phyloP scores from a whole-genome alignment of 2,113 vertebrate genomes.

The Nesogale talazaci region DNA sequence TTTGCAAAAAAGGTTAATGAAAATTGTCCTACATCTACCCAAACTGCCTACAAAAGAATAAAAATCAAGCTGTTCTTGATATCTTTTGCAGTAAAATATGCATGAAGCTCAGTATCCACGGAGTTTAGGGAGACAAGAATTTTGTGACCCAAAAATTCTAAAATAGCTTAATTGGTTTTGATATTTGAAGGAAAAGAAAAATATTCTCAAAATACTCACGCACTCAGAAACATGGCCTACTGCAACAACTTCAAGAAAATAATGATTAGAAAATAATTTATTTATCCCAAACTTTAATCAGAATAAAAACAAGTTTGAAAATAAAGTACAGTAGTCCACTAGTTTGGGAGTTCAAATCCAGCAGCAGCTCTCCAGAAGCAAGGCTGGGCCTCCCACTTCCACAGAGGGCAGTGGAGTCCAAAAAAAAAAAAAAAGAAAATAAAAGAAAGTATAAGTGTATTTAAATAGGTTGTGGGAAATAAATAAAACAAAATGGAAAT shows the following conservation, averaged over 20 bases:
- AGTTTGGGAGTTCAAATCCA: too few relatives aligned
- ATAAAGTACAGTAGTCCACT: not conserved
- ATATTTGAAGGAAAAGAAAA: slow-evolving; percentile 30
- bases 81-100: not conserved
- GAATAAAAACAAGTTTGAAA: slow-evolving; percentile 7
- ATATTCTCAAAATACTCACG: slow-evolving; percentile 8
- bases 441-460: too few relatives aligned
- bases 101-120: not conserved
- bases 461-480: not conserved
- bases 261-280: not conserved
- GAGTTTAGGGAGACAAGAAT: not conserved
- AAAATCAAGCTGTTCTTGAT: not conserved
- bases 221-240: not conserved
- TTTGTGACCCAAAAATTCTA: not conserved
- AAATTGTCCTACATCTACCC: not conserved
- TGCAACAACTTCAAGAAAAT: slow-evolving; percentile 2
- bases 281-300: not conserved
- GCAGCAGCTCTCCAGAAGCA: too few relatives aligned
- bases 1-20: slow-evolving; percentile 43
- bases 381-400: too few relatives aligned
- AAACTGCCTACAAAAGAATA: slow-evolving; percentile 6
- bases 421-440: too few relatives aligned
- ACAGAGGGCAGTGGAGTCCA: too few relatives aligned
- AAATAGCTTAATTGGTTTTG: not conserved
- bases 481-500: not conserved